A percentile compares a stretch with the other conserved stretches of the same genome.
Evolutionary conservation across 1,140 invertebrate species (phyloP).

Genomic region (Lasioglossum albipes): DNA sequence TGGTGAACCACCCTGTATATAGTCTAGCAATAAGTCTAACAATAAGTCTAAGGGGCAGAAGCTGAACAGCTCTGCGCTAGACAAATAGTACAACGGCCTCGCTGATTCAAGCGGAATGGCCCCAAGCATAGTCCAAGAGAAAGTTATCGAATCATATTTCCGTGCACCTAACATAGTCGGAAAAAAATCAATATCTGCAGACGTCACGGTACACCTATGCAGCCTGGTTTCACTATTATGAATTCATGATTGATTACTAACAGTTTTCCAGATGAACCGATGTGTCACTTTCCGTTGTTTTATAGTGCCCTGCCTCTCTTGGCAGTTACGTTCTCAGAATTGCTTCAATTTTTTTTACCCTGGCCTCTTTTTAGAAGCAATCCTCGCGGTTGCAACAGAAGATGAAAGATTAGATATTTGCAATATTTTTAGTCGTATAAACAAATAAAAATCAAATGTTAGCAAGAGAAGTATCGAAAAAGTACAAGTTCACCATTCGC

Average conservation of each 20-base stretch:
- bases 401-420: no score
- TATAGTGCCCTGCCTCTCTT: neutral
- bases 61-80: no score
- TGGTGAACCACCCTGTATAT: no score
- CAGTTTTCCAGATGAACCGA: neutral
- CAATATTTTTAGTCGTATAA: no score
- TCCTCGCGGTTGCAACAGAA: no score
- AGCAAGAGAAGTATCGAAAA: no score
- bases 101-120: constrained; percentile 17
- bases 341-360: constrained; percentile 5
- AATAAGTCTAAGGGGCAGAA: no score
- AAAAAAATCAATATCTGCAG: constrained; percentile 54
- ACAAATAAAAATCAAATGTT: no score
- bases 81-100: neutral
- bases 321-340: constrained; percentile 8
- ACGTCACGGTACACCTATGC: constrained; percentile 3
- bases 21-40: no score
- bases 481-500: no score
- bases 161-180: neutral
- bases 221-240: constrained; percentile 34
- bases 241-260: constrained; percentile 48
- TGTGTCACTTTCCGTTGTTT: constrained; percentile 1
- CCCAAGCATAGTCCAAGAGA: constrained; percentile 10
- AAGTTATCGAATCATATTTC: constrained; percentile 31
- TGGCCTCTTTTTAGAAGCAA: neutral